Base-by-base conservation (phyloP, 2,797 vertebrate genomes). In the Chelmon rostratus region DNA sequence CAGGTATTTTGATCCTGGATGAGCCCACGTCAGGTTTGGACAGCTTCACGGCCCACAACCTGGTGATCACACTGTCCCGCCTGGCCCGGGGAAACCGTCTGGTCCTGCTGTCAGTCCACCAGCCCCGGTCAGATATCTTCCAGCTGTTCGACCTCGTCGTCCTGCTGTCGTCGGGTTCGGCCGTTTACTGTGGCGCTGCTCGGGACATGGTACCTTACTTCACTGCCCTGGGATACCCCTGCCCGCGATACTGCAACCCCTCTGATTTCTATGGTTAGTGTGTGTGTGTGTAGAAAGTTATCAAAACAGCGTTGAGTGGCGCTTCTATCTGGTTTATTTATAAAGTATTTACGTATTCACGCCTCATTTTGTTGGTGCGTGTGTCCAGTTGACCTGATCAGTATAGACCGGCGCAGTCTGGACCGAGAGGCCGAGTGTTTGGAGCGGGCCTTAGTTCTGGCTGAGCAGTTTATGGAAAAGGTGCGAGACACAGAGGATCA, bases 1-100 rank as follows among this genome's bases (percentile, higher is more conserved):
- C 91, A 99, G 98, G 98, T 56, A 99, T 99, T 90, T 93, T 99
- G 62, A 97, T 99, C 76, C 94, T 99, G 81, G 98, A 99, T 31
- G 98, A 99, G 81, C 98, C 98, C 69, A 99, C 98, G 0, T 98
- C 98, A 2, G 98, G 98, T 64, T 91, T 99, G 33, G 97, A 99
- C 94, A 99, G 98, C 88, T 99, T 99, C 92, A 99, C 97, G 0
- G 97, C 98, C 68, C 98, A 99, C 92, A 99, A 98, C 91, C 95
- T 99, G 90, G 96, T 99, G 83, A 96, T 96, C 90, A 99, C 97
- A 0, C 89, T 99, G 91, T 98, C 96, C 79, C 96, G 98, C 59
- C 93, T 99, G 89, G 97, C 98, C 73, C 95, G 94, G 64, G 98
- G 98, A 82, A 99, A 99, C 93, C 96, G 98, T 9, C 84, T 99